phyloP scores from a whole-genome alignment of 2,888 invertebrate species.

The Digitonthophagus gazella region DNA sequence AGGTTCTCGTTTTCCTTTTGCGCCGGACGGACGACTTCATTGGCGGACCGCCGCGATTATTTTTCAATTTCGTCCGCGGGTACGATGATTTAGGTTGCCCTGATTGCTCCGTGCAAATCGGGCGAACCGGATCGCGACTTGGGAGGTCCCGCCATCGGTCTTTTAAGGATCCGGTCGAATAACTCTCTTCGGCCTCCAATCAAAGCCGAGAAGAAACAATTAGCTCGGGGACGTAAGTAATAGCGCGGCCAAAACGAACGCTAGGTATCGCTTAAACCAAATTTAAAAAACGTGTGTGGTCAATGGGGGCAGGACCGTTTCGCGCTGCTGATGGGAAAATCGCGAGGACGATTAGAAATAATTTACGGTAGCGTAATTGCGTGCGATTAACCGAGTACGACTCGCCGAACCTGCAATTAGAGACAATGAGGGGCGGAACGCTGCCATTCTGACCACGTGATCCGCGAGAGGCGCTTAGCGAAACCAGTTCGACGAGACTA shows the following conservation, averaged over 20 bases:
- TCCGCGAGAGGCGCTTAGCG: slow-evolving; percentile 28
- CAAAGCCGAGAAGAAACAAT: slow-evolving; percentile 10
- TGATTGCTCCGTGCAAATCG: slow-evolving; percentile 3
- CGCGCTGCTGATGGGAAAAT: slow-evolving; percentile 22
- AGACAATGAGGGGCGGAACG: slow-evolving; percentile 47
- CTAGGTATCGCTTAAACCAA: not conserved
- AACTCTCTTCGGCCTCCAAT: not conserved
- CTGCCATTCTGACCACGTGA: slow-evolving; percentile 37
- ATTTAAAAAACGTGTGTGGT: not conserved
- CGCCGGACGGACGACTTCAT: slow-evolving; percentile 5
- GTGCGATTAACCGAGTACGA: slow-evolving; percentile 42
- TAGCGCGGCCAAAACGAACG: too few species aligned
- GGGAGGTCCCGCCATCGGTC: slow-evolving; percentile 13
- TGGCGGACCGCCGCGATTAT: slow-evolving; percentile 8
- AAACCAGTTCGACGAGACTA: not conserved
- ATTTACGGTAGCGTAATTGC: slow-evolving; percentile 49
- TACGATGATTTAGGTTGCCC: slow-evolving; percentile 1
- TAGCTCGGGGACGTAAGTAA: slow-evolving; percentile 12
- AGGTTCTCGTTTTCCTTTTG: not conserved
- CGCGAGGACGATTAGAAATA: slow-evolving; percentile 35
- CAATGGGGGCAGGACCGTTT: not conserved
- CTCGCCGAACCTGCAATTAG: slow-evolving; percentile 47
- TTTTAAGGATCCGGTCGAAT: slow-evolving; percentile 7
- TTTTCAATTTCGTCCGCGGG: slow-evolving; percentile 4
- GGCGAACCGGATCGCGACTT: slow-evolving; percentile 9